Conservation (phyloP, 2,888 invertebrate species). For the Parnassius smintheus region DNA sequence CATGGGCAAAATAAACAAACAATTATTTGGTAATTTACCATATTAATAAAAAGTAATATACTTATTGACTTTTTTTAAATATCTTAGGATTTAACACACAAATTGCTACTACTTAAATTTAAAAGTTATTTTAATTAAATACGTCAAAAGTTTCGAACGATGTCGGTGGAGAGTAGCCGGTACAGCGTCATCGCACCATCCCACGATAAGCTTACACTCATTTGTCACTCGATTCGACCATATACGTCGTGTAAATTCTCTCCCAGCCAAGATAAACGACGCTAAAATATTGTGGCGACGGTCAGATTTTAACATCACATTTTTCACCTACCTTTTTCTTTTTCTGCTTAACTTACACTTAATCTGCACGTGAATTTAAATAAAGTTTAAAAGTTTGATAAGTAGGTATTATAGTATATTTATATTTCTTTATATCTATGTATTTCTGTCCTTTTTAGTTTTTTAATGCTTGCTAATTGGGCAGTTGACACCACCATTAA, state of each 20-base stretch:
- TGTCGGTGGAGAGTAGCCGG: constrained; percentile 37
- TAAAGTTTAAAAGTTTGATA: too few species aligned
- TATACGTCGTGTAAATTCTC: constrained; percentile 72
- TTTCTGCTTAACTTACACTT: constrained; percentile 16
- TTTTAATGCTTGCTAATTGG: too few species aligned
- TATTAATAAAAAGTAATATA: too few species aligned
- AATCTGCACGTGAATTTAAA: too few species aligned
- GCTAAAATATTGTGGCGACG: constrained; percentile 49
- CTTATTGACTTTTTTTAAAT: too few species aligned
- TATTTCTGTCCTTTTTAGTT: too few species aligned
- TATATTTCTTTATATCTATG: too few species aligned
- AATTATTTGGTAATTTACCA: too few species aligned
- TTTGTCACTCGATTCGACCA: constrained; percentile 72
- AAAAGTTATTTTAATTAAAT: constrained; percentile 24
- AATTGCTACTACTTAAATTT: constrained; percentile 13
- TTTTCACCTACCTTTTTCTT: constrained; percentile 4
- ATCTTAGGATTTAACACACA: not conserved
- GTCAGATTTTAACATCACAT: constrained; percentile 31
- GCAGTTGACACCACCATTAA: too few species aligned
- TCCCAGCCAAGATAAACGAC: constrained; percentile 64
- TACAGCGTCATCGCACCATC: constrained; percentile 37
- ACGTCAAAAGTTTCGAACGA: constrained; percentile 28
- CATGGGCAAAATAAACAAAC: too few species aligned
- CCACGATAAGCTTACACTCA: constrained; percentile 67
- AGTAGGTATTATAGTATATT: too few species aligned